Conservation (phyloP, 2,113 vertebrate genomes). For the Myrmecobius fasciatus region DNA sequence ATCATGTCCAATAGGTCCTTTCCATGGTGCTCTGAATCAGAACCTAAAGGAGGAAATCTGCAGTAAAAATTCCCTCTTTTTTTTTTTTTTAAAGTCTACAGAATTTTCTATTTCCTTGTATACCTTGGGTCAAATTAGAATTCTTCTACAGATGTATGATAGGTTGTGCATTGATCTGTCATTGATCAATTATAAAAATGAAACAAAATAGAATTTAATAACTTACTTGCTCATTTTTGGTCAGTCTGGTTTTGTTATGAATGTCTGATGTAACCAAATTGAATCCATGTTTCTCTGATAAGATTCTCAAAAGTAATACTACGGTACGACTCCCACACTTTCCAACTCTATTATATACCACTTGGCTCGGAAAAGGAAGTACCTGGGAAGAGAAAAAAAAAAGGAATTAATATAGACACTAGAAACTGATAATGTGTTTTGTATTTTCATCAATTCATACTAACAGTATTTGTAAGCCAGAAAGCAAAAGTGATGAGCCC, state of each 20-base stretch:
- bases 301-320: conserved; percentile 93
- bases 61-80: background rate
- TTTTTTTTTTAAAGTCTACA: background rate
- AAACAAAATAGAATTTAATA: conserved; percentile 20
- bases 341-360: conserved; percentile 99
- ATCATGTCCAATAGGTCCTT: background rate
- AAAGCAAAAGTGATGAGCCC: background rate
- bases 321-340: conserved; percentile 99
- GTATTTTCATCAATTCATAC: conserved; percentile 41
- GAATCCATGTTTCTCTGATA: conserved; percentile 96
- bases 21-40: conserved; percentile 15
- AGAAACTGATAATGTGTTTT: conserved; percentile 6
- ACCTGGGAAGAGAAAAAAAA: conserved; percentile 82
- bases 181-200: background rate
- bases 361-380: conserved; percentile 97
- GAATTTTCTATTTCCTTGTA: conserved; percentile 50
- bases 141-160: background rate
- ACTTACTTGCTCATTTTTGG: conserved; percentile 95
- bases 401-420: background rate
- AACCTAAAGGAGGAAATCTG: conserved; percentile 52
- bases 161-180: background rate
- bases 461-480: background rate
- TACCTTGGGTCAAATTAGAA: background rate
- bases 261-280: conserved; percentile 97
- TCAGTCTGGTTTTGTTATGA: conserved; percentile 98